A percentile compares a stretch with the other conserved stretches of the same genome.
Evolutionary conservation across 2,888 invertebrate genomes (phyloP).

Genomic region (Halocaridina rubra): DNA sequence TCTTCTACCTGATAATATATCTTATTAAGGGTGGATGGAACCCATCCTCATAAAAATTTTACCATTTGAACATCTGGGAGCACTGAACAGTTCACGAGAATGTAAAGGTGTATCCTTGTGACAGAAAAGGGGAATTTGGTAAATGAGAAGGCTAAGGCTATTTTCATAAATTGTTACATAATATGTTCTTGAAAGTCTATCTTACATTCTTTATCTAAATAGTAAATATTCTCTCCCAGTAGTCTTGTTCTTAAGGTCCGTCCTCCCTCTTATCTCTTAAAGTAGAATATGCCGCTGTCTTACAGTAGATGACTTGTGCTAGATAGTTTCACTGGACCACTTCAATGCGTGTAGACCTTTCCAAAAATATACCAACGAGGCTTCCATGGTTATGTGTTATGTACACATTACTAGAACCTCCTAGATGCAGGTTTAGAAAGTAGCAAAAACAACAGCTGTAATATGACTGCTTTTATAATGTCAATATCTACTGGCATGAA

Average conservation of each 20-base stretch:
- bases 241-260: constrained; percentile 37
- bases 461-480: background rate
- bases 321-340: too few species aligned
- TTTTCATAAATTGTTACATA: constrained; percentile 34
- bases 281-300: constrained; percentile 37
- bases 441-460: too few species aligned
- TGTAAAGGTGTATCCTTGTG: background rate
- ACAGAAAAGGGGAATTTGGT: background rate
- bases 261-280: constrained; percentile 25
- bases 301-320: constrained; percentile 2
- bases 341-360: too few species aligned
- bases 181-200: background rate
- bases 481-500: background rate
- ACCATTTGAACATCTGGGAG: background rate
- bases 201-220: background rate
- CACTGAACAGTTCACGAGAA: background rate
- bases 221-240: background rate
- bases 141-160: constrained; percentile 20
- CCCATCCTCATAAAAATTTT: too few species aligned
- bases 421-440: background rate
- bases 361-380: too few species aligned
- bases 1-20: background rate
- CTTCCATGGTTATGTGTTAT: constrained; percentile 17
- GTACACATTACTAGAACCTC: background rate
- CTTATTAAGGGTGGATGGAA: background rate